phyloP scores from a whole-genome alignment of 35 echinoderm and acorn worm genomes.

The Holothuria glaberrima region DNA sequence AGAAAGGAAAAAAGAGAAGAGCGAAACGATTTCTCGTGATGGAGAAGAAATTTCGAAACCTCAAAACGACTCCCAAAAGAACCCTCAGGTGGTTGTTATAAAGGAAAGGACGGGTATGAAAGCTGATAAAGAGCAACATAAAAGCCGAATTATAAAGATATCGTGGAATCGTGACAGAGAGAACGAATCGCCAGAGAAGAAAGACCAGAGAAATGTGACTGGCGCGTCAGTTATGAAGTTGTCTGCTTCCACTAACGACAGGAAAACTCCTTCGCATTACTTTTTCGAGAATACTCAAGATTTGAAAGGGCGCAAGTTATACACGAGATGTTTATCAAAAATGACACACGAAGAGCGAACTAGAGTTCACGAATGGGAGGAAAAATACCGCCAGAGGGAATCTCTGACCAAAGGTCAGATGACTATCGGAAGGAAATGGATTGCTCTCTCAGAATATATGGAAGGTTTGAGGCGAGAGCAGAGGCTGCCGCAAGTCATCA shows the following conservation, averaged over 20 bases:
- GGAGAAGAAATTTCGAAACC: not conserved
- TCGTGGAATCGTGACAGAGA: not conserved
- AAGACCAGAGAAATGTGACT: not conserved
- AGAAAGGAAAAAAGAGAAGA: not conserved
- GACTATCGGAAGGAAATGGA: slow-evolving; percentile 31
- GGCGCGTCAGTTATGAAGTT: not conserved
- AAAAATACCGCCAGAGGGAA: not conserved
- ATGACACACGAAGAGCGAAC: not conserved
- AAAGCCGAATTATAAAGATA: not conserved
- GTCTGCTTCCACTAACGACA: not conserved
- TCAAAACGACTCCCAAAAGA: not conserved
- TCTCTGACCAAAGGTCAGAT: not conserved
- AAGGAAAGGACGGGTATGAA: slow-evolving; percentile 11
- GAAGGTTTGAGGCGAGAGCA: slow-evolving; percentile 30
- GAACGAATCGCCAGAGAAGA: not conserved
- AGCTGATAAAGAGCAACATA: not conserved
- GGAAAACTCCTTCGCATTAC: not conserved
- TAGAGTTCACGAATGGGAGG: not conserved
- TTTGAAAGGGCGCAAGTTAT: slow-evolving; percentile 10
- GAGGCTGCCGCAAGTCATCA: slow-evolving; percentile 60
- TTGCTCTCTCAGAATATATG: slow-evolving; percentile 35
- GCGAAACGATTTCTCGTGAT: no score
- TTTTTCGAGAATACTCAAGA: slow-evolving; percentile 24
- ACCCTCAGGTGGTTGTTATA: slow-evolving; percentile 17
- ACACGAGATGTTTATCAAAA: slow-evolving; percentile 25